Conservation (phyloP, 2,113 vertebrate species). For the Nycticebus coucang region DNA sequence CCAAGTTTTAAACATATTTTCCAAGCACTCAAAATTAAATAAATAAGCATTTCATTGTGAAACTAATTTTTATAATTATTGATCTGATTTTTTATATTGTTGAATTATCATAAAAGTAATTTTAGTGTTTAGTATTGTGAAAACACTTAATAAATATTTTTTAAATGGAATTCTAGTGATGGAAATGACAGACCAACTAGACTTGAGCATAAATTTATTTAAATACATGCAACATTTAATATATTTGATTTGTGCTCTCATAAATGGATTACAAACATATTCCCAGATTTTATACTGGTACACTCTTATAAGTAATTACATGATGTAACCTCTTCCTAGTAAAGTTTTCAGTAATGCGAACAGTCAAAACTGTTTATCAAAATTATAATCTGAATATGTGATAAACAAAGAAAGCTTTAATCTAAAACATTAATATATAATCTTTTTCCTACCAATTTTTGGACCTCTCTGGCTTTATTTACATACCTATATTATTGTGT, state of each 20-base stretch:
- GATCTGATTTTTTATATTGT: conserved; percentile 42
- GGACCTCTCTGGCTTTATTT: conserved; percentile 22
- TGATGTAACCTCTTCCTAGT: conserved; percentile 20
- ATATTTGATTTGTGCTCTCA: conserved; percentile 62
- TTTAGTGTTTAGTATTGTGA: conserved; percentile 51
- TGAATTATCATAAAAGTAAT: conserved; percentile 47
- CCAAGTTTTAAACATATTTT: conserved; percentile 79
- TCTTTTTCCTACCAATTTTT: conserved; percentile 46
- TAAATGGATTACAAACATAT: conserved; percentile 59
- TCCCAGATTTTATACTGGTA: conserved; percentile 65
- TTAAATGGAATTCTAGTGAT: conserved; percentile 54
- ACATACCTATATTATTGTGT: background rate
- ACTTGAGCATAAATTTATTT: conserved; percentile 71
- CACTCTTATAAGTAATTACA: conserved; percentile 71
- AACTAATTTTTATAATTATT: conserved; percentile 79
- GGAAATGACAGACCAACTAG: conserved; percentile 28
- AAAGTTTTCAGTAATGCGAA: conserved; percentile 56
- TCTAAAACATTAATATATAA: conserved; percentile 19
- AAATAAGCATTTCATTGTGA: conserved; percentile 62
- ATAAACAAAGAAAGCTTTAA: conserved; percentile 20
- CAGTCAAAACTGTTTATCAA: conserved; percentile 63
- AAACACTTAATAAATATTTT: conserved; percentile 37
- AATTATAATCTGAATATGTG: background rate
- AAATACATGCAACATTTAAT: conserved; percentile 64
- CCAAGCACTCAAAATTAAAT: conserved; percentile 64